Conservation (phyloP, 2,113 vertebrate species). For the Silurus asotus region DNA sequence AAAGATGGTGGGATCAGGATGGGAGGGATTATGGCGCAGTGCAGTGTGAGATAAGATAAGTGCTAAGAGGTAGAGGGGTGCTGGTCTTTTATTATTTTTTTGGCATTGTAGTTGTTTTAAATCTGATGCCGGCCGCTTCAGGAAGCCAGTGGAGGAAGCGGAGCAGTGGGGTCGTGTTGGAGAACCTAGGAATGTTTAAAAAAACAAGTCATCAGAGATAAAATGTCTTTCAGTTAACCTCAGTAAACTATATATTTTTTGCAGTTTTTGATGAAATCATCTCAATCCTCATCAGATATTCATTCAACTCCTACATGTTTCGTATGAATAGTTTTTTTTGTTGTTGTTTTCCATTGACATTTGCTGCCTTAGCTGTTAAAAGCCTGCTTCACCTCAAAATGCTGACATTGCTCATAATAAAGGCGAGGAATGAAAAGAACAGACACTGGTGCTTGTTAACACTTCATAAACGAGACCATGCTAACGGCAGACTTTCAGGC, state of each 20-base stretch:
- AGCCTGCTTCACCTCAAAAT: background rate
- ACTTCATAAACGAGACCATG: conserved; percentile 9
- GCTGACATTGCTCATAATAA: background rate
- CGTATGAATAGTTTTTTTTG: no score
- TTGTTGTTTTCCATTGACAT: background rate
- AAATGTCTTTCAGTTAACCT: background rate
- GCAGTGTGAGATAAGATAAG: no score
- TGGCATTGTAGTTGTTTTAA: no score
- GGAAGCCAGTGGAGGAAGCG: no score
- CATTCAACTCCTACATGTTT: background rate
- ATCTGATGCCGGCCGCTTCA: no score
- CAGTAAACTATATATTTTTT: background rate
- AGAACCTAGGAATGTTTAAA: no score
- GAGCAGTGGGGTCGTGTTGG: no score
- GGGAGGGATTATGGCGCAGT: no score
- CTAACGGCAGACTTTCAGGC: conserved; percentile 24
- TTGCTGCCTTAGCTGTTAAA: background rate
- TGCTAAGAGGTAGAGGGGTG: no score
- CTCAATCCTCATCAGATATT: background rate
- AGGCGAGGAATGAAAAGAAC: background rate
- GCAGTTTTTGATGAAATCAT: background rate
- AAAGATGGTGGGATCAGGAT: no score
- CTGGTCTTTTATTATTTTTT: no score
- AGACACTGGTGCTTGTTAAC: conserved; percentile 18
- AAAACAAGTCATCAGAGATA: no score